Percentiles rank a stretch among this genome's conserved stretches.
These are phyloP conservation scores for Macrotrachela quadricornifera DNA, from an alignment of 1,140 invertebrate species.

Conservation along the genomic window DNA sequence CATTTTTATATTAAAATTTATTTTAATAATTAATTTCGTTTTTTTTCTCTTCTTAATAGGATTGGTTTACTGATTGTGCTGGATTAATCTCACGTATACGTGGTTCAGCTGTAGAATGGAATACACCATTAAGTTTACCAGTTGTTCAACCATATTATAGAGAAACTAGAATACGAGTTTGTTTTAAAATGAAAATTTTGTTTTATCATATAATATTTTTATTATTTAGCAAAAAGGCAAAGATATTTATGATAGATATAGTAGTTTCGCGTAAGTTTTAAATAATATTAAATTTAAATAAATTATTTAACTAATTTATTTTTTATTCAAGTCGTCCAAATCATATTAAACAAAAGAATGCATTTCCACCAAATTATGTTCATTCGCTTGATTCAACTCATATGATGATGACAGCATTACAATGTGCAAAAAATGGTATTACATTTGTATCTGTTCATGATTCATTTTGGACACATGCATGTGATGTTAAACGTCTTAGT, in stretches of 20 bases:
- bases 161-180: background rate
- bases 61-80: constrained; percentile 84
- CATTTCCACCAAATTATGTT: constrained; percentile 94
- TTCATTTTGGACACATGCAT: constrained; percentile 94
- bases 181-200: too few relatives aligned
- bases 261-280: background rate
- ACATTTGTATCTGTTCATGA: constrained; percentile 94
- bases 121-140: constrained; percentile 75
- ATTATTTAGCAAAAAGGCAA: background rate
- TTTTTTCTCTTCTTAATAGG: constrained; percentile 40
- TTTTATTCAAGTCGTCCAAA: constrained; percentile 37
- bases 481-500: constrained; percentile 66
- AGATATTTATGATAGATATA: background rate
- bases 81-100: constrained; percentile 47
- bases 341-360: constrained; percentile 77
- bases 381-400: constrained; percentile 93
- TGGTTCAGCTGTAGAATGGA: constrained; percentile 65
- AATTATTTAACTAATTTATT: background rate
- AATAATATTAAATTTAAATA: background rate
- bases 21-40: constrained; percentile 1
- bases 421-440: constrained; percentile 53
- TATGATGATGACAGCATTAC: constrained; percentile 92
- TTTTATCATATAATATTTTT: background rate
- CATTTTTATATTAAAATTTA: background rate
- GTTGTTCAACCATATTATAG: constrained; percentile 69